These are phyloP conservation scores for Tachypleus tridentatus DNA, from an alignment of 1,140 invertebrate species.

Conservation along the genomic window DNA sequence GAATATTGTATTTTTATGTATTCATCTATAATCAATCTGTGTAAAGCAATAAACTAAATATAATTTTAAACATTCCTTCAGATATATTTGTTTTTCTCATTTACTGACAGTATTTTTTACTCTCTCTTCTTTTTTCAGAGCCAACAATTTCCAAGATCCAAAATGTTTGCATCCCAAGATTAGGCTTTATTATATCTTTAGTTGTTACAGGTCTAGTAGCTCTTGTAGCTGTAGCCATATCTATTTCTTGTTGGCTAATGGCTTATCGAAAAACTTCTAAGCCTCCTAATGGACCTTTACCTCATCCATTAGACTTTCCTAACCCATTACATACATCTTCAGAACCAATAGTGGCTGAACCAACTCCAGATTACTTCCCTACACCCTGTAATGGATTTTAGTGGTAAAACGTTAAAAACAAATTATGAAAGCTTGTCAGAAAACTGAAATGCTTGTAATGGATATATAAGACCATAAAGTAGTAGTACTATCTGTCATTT, in stretches of 20 bases:
- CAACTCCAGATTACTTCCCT: slow-evolving; percentile 57
- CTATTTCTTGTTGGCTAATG: slow-evolving; percentile 88
- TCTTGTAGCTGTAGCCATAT: slow-evolving; percentile 80
- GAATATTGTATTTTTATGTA: no score
- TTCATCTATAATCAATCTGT: no score
- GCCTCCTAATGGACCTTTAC: slow-evolving; percentile 62
- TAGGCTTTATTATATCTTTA: slow-evolving; percentile 80
- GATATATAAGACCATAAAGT: no score
- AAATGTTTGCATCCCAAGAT: slow-evolving; percentile 85
- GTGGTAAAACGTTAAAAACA: no score
- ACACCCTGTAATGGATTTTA: slow-evolving; percentile 1
- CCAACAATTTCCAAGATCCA: slow-evolving; percentile 38
- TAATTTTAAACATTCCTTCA: no score
- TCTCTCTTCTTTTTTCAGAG: no score
- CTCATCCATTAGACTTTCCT: slow-evolving; percentile 87
- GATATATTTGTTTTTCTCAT: no score
- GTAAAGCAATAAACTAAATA: no score
- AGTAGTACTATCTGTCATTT: no score
- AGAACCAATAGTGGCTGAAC: slow-evolving; percentile 54
- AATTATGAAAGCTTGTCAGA: no score
- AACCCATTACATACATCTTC: slow-evolving; percentile 83
- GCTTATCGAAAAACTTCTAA: slow-evolving; percentile 68
- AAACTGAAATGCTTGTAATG: no score
- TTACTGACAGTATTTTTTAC: no score
- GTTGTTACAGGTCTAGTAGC: slow-evolving; percentile 81